Evolutionary conservation across 2,113 vertebrate genomes (phyloP).

Genomic region (Danionella cerebrum): DNA sequence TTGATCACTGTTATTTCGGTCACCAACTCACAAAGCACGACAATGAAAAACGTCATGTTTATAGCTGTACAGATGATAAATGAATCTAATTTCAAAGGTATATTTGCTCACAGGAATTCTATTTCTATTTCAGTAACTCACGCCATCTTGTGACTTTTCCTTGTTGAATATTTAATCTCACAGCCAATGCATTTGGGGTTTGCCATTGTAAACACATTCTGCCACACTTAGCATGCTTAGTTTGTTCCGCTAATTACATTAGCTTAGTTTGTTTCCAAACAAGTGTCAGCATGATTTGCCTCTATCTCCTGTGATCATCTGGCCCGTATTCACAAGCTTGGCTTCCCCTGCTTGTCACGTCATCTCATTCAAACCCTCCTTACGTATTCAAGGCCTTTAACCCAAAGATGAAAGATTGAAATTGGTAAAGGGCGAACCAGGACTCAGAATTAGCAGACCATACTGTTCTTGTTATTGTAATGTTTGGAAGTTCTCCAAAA

Average conservation of each 20-base stretch:
- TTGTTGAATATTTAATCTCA: constrained; percentile 62
- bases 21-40: too few species aligned
- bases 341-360: not conserved
- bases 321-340: not conserved
- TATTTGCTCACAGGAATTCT: too few species aligned
- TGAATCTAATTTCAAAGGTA: too few species aligned
- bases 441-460: too few species aligned
- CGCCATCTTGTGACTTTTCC: constrained; percentile 51
- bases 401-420: not conserved
- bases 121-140: too few species aligned
- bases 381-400: not conserved
- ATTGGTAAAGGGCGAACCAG: not conserved
- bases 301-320: not conserved
- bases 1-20: too few species aligned
- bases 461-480: too few species aligned
- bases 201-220: constrained; percentile 35
- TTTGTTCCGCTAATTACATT: constrained; percentile 14
- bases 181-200: constrained; percentile 24
- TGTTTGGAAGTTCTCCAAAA: not conserved
- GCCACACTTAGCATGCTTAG: constrained; percentile 17
- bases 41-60: too few species aligned
- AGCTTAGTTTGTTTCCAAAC: constrained; percentile 5
- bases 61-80: too few species aligned
- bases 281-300: not conserved
- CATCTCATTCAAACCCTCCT: not conserved